Percentiles rank a stretch among this genome's conserved stretches.
Conservation (phyloP, 2,888 invertebrate genomes). For the Drosophila picticornis region DNA sequence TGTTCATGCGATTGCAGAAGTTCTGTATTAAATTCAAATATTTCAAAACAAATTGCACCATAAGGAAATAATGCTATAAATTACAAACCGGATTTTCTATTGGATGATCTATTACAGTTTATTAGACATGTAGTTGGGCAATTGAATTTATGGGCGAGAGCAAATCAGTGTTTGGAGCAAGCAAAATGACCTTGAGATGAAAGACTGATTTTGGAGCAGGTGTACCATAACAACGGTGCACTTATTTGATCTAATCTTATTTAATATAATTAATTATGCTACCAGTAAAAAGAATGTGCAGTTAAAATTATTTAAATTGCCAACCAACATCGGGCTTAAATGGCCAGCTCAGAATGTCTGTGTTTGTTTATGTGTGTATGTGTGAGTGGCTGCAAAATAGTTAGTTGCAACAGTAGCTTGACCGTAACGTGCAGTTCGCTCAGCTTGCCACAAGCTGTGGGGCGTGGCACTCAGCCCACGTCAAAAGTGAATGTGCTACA, state of each 20-base stretch:
- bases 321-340: conserved; percentile 33
- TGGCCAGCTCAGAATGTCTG: conserved; percentile 42
- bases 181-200: conserved; percentile 59
- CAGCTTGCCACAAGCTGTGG: conserved; percentile 59
- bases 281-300: conserved; percentile 32
- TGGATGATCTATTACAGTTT: conserved; percentile 19
- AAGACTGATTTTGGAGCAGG: conserved; percentile 8
- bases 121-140: conserved; percentile 61
- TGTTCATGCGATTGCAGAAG: neutral
- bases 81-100: neutral
- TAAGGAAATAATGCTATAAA: no score
- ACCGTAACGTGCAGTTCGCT: conserved; percentile 29
- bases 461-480: conserved; percentile 62
- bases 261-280: conserved; percentile 66
- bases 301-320: conserved; percentile 61
- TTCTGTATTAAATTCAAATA: neutral
- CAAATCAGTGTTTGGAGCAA: conserved; percentile 8
- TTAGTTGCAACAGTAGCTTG: conserved; percentile 56
- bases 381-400: conserved; percentile 39
- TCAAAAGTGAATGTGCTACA: conserved; percentile 78
- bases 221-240: neutral
- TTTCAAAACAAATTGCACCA: neutral
- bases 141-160: conserved; percentile 46
- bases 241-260: conserved; percentile 23
- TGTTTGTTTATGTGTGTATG: conserved; percentile 5